Conservation (phyloP, 2,888 invertebrate species). For the Atherix ibis region DNA sequence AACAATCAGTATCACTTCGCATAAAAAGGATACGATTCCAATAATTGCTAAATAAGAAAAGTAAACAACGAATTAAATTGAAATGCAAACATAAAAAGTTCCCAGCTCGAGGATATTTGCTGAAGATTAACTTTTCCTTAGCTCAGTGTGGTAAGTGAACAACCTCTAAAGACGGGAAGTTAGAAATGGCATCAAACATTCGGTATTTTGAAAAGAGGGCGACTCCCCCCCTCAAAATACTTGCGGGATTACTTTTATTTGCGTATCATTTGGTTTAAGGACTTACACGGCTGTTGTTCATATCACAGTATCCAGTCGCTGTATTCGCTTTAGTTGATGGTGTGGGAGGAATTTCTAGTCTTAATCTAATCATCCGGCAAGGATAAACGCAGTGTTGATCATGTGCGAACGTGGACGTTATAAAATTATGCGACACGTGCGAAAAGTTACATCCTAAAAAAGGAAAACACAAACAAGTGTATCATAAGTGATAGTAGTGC, state of each 20-base stretch:
- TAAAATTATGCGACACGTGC: slow-evolving; percentile 4
- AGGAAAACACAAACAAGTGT: neutral
- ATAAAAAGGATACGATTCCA: neutral
- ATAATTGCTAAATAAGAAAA: slow-evolving; percentile 11
- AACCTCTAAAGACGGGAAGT: too few relatives aligned
- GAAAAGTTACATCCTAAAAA: neutral
- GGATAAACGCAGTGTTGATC: neutral
- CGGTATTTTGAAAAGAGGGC: too few relatives aligned
- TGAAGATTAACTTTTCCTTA: slow-evolving; percentile 15
- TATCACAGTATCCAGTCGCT: neutral
- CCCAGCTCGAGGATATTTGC: slow-evolving; percentile 17
- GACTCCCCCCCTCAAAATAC: too few relatives aligned
- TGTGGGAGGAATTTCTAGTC: neutral
- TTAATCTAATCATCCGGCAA: neutral
- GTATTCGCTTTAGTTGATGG: neutral
- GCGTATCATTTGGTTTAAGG: slow-evolving; percentile 10
- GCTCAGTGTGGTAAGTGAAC: slow-evolving; percentile 4
- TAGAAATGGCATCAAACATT: too few relatives aligned
- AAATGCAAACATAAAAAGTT: slow-evolving; percentile 12
- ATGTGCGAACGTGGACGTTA: neutral
- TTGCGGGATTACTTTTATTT: slow-evolving; percentile 10
- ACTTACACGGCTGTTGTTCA: slow-evolving; percentile 1
- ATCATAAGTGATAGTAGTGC: too few relatives aligned
- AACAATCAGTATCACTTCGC: too few relatives aligned
- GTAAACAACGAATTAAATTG: slow-evolving; percentile 11